Percentiles rank a stretch among this genome's conserved stretches.
Conservation (phyloP, 2,888 invertebrate genomes). For the Argynnis bischoffii region DNA sequence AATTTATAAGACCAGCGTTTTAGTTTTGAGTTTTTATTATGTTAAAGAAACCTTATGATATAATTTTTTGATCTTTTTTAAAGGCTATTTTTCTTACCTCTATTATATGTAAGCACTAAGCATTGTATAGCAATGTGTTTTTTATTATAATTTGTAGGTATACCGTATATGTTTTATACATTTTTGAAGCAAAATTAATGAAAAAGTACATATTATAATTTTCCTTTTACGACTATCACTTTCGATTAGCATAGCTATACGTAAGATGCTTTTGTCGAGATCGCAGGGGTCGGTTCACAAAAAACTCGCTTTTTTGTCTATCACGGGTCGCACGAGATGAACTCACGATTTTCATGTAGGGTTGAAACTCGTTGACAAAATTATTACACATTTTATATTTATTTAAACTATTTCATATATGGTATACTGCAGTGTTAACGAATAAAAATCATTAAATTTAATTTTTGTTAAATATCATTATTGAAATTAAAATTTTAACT, state of each 20-base stretch:
- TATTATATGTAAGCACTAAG: too few species aligned
- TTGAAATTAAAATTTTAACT: neutral
- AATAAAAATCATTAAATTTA: neutral
- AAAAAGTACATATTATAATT: too few species aligned
- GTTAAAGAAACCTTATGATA: too few species aligned
- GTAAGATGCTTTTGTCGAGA: neutral
- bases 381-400: constrained; percentile 3
- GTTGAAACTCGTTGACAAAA: constrained; percentile 12
- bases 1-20: too few species aligned
- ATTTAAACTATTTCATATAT: neutral
- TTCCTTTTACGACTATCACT: constrained; percentile 2
- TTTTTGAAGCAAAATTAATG: too few species aligned
- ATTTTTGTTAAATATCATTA: neutral
- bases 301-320: constrained; percentile 30
- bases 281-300: constrained; percentile 30
- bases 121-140: too few species aligned
- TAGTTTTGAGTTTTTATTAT: too few species aligned
- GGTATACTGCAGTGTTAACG: too few species aligned
- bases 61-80: too few species aligned
- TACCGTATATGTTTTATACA: too few species aligned
- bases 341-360: constrained; percentile 28
- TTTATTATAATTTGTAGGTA: too few species aligned
- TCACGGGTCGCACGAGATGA: constrained; percentile 21
- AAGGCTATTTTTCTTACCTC: too few species aligned
- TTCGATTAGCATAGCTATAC: constrained; percentile 10